A percentile compares a stretch with the other conserved stretches of the same genome.
phyloP scores from a whole-genome alignment of 2,888 invertebrate species.

The Endotricha flammealis region DNA sequence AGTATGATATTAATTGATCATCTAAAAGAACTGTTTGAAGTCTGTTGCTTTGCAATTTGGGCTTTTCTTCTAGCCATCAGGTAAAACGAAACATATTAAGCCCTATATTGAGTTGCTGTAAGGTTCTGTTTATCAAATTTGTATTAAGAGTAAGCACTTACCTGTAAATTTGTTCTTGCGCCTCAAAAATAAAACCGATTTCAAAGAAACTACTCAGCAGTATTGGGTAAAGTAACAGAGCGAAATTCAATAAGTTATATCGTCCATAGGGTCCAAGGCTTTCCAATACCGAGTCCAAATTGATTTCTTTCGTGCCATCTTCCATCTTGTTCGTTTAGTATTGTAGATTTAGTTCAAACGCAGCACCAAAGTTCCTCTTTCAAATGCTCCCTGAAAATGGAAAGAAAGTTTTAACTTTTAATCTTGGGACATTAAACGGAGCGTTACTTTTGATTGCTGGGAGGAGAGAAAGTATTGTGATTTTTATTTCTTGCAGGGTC shows the following conservation, averaged over 20 bases:
- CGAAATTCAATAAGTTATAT: slow-evolving; percentile 66
- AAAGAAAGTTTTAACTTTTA: slow-evolving; percentile 29
- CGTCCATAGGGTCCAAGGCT: slow-evolving; percentile 66
- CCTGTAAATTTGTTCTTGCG: slow-evolving; percentile 59
- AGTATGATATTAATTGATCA: too few relatives aligned
- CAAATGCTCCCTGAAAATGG: slow-evolving; percentile 30
- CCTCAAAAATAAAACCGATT: slow-evolving; percentile 70
- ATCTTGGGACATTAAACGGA: slow-evolving; percentile 12
- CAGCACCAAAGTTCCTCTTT: neutral
- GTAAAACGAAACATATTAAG: too few relatives aligned
- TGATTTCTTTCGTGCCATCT: slow-evolving; percentile 64
- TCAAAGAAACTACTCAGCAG: slow-evolving; percentile 66
- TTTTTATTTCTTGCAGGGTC: too few relatives aligned
- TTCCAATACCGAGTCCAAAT: slow-evolving; percentile 65
- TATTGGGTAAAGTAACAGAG: slow-evolving; percentile 57
- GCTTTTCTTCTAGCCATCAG: too few relatives aligned
- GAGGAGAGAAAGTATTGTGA: neutral
- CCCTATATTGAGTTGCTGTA: too few relatives aligned
- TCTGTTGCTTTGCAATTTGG: too few relatives aligned
- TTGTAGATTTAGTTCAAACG: slow-evolving; percentile 4
- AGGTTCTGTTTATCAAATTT: too few relatives aligned
- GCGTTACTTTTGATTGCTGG: neutral
- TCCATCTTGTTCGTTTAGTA: slow-evolving; percentile 36
- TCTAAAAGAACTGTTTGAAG: too few relatives aligned
- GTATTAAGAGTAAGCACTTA: slow-evolving; percentile 27